phyloP scores from a whole-genome alignment of 2,888 invertebrate species.

The Hirtodrosophila trivittata region DNA sequence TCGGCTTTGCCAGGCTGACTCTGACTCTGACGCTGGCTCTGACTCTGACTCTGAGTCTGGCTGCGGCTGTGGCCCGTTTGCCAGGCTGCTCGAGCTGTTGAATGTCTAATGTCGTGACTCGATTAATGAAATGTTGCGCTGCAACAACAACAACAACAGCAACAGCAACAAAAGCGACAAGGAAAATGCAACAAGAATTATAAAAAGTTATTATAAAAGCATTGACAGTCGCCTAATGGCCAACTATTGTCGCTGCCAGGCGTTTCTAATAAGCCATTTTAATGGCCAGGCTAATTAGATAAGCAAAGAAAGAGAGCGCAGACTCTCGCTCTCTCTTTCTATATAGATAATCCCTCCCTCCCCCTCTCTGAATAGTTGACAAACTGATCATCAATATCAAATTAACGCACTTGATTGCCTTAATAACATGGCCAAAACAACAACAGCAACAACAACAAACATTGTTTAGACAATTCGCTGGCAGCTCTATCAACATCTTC shows the following conservation, averaged over 20 bases:
- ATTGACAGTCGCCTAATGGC: constrained; percentile 75
- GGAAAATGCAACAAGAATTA: constrained; percentile 75
- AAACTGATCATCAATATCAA: constrained; percentile 62
- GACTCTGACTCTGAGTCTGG: not conserved
- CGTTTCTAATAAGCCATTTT: constrained; percentile 66
- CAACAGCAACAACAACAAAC: constrained; percentile 19
- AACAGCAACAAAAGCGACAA: constrained; percentile 27
- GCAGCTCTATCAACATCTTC: constrained; percentile 72
- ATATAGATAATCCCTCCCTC: constrained; percentile 1
- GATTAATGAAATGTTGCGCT: constrained; percentile 75
- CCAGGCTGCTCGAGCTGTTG: constrained; percentile 54
- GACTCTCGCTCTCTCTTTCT: constrained; percentile 9
- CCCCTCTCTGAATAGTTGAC: constrained; percentile 48
- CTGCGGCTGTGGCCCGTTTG: constrained; percentile 38
- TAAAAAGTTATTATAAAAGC: constrained; percentile 76
- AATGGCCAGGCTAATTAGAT: constrained; percentile 71
- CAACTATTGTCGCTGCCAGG: constrained; percentile 66
- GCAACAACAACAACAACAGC: constrained; percentile 33
- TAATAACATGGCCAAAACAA: constrained; percentile 66
- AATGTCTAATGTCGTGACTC: constrained; percentile 78
- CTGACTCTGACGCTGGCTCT: not conserved
- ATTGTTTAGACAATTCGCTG: constrained; percentile 49
- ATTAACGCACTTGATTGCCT: constrained; percentile 68
- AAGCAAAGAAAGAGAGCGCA: constrained; percentile 24
- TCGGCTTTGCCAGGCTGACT: constrained; percentile 23